phyloP scores from a whole-genome alignment of 2,113 vertebrate species.

The Mellivora capensis region DNA sequence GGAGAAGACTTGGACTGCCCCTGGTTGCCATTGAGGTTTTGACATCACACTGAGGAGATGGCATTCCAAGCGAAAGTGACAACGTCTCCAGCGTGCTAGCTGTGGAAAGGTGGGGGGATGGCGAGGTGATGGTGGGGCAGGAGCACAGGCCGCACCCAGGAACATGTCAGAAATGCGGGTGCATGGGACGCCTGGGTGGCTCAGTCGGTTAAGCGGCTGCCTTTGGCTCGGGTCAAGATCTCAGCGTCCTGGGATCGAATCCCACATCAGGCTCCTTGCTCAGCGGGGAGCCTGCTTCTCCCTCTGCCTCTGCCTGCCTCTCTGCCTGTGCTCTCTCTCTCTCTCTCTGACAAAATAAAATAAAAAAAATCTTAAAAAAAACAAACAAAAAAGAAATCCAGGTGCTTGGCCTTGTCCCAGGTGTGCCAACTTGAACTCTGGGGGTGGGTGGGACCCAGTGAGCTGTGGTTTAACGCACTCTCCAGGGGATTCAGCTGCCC shows the following conservation, averaged over 20 bases:
- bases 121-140: background rate
- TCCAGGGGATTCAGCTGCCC: background rate
- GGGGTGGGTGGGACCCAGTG: background rate
- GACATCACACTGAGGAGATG: background rate
- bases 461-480: background rate
- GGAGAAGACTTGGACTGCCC: background rate
- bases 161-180: background rate
- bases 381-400: too few species aligned
- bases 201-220: too few species aligned
- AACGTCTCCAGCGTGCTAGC: background rate
- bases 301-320: too few species aligned
- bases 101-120: rapidly evolving
- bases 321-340: too few species aligned
- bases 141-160: too few species aligned
- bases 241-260: too few species aligned
- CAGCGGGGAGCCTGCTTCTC: too few species aligned
- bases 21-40: background rate
- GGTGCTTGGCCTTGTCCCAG: background rate
- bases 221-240: too few species aligned
- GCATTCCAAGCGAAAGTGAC: background rate
- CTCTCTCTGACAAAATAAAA: too few species aligned
- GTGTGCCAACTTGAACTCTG: background rate
- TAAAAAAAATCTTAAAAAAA: too few species aligned
- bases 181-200: too few species aligned
- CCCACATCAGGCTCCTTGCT: too few species aligned